Conservation (phyloP, 2,797 vertebrate species). For the Saguinus oedipus region DNA sequence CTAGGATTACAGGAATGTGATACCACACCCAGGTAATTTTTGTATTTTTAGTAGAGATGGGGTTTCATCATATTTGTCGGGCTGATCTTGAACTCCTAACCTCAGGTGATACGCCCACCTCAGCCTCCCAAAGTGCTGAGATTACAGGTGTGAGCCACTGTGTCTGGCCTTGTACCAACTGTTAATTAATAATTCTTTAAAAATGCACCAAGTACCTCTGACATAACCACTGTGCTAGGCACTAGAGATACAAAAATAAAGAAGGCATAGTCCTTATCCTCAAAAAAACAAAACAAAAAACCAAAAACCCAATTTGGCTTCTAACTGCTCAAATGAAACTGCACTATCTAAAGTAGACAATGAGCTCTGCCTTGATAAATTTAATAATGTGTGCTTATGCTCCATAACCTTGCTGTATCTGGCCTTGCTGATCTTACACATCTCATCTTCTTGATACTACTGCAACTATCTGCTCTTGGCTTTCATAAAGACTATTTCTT, state of each 20-base stretch:
- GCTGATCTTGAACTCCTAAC: too few relatives aligned
- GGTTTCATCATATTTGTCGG: too few relatives aligned
- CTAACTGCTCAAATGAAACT: neutral
- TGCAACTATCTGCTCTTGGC: neutral
- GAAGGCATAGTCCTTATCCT: neutral
- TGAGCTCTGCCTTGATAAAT: neutral
- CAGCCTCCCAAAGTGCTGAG: too few relatives aligned
- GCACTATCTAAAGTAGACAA: neutral
- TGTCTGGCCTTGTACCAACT: neutral
- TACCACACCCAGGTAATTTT: too few relatives aligned
- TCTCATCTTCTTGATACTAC: neutral
- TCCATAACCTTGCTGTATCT: neutral
- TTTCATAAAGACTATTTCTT: neutral
- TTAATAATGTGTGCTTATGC: neutral
- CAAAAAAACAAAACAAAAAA: neutral
- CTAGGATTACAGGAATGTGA: too few relatives aligned
- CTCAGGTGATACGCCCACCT: too few relatives aligned
- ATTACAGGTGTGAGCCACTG: too few relatives aligned
- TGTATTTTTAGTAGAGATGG: too few relatives aligned
- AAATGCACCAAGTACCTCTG: neutral
- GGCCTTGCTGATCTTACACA: neutral
- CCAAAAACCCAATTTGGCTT: neutral
- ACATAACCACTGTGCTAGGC: neutral
- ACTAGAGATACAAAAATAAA: neutral
- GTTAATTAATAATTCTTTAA: neutral